Evolutionary conservation across 2,113 vertebrate species (phyloP).

Genomic region (Jacana jacana): DNA sequence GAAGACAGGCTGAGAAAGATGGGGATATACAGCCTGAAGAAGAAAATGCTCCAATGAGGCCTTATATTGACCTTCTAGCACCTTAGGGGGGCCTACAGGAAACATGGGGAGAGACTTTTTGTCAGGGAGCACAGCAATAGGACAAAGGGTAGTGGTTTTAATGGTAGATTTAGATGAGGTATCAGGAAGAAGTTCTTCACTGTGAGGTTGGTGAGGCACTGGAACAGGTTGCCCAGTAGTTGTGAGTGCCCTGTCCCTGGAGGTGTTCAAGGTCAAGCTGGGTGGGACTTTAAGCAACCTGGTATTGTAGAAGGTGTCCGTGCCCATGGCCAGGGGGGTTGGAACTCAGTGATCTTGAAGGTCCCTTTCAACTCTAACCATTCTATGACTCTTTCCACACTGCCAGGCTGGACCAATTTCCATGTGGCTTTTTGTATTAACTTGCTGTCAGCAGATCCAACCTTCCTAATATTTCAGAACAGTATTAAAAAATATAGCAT

Average conservation of each 20-base stretch:
- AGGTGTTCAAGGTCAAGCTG: neutral
- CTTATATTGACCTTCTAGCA: neutral
- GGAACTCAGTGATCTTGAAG: too few relatives aligned
- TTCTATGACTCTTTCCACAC: too few relatives aligned
- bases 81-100: neutral
- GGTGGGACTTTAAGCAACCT: neutral
- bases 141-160: neutral
- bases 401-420: too few relatives aligned
- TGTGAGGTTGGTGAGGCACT: neutral
- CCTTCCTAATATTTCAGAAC: too few relatives aligned
- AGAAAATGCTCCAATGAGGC: neutral
- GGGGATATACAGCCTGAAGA: neutral
- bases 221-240: neutral
- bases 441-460: too few relatives aligned
- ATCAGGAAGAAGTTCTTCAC: neutral
- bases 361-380: too few relatives aligned
- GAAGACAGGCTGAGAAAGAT: neutral
- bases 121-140: too few relatives aligned
- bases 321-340: too few relatives aligned
- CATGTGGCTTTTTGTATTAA: too few relatives aligned
- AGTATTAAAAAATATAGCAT: too few relatives aligned
- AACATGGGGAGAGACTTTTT: neutral
- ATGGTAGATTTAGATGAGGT: neutral
- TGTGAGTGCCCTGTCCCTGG: neutral
- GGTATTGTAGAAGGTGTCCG: neutral